These are phyloP conservation scores for Lichenostomus cassidix DNA, from an alignment of 2,113 vertebrate genomes.

Conservation along the genomic window DNA sequence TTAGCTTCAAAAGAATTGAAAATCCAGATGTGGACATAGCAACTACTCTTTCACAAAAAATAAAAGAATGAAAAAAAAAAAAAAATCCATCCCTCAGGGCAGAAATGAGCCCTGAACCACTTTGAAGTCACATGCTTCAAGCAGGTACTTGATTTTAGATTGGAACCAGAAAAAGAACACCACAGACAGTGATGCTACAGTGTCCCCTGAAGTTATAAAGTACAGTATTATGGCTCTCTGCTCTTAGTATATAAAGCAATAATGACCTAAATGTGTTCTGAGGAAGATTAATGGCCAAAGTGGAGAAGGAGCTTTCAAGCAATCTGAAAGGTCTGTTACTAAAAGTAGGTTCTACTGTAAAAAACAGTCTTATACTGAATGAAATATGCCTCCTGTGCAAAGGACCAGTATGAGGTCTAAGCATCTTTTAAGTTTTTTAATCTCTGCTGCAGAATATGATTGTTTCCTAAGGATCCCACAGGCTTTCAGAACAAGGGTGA, in stretches of 20 bases:
- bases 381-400: not conserved
- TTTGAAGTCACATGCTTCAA: constrained; percentile 14
- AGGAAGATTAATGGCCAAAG: not conserved
- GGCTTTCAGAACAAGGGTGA: not conserved
- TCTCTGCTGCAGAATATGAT: not conserved
- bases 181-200: not conserved
- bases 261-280: not conserved
- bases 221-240: not conserved
- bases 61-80: not conserved
- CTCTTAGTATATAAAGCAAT: not conserved
- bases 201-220: not conserved
- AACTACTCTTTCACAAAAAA: not conserved
- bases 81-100: not conserved
- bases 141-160: constrained; percentile 3
- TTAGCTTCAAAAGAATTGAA: constrained; percentile 27
- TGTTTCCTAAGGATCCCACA: not conserved
- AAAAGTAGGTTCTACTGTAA: not conserved
- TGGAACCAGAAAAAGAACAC: not conserved
- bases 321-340: not conserved
- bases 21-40: not conserved
- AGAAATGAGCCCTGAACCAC: not conserved
- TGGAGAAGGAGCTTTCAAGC: not conserved
- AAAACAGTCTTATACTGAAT: not conserved
- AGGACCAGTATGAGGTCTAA: not conserved
- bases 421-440: not conserved